Conservation (phyloP, 2,113 vertebrate species). For the Plestiodon gilberti region DNA sequence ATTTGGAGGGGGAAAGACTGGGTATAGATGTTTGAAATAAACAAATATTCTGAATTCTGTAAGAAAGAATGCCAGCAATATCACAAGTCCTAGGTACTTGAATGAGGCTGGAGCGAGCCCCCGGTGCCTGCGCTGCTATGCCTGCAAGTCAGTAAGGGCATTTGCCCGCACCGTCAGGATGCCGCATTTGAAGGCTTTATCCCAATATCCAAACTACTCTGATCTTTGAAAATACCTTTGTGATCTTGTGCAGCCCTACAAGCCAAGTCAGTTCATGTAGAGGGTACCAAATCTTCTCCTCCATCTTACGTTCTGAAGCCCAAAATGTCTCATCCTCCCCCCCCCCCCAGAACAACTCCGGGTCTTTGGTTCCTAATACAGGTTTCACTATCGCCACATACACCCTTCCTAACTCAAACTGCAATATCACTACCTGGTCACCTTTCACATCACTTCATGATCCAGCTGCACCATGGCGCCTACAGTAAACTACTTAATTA, state of each 20-base stretch:
- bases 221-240: neutral
- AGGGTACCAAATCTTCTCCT: neutral
- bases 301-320: neutral
- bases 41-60: neutral
- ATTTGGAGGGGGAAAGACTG: no score
- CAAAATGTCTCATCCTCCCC: neutral
- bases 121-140: no score
- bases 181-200: neutral
- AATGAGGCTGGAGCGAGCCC: neutral
- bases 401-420: neutral
- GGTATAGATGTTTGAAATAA: no score
- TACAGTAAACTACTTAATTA: slow-evolving; percentile 36
- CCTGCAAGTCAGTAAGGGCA: no score
- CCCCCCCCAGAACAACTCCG: neutral
- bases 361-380: neutral
- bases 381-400: neutral
- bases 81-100: neutral
- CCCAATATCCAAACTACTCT: neutral
- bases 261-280: neutral
- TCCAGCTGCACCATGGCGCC: slow-evolving; percentile 14
- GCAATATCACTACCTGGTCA: slow-evolving; percentile 10
- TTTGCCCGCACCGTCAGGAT: neutral
- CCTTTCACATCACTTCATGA: slow-evolving; percentile 20
- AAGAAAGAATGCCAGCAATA: neutral
- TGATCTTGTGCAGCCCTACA: neutral